Evolutionary conservation across 2,888 invertebrate species (phyloP), one percentile per base, ranked within the genome.

Genomic region (Drosophila rellima): DNA sequence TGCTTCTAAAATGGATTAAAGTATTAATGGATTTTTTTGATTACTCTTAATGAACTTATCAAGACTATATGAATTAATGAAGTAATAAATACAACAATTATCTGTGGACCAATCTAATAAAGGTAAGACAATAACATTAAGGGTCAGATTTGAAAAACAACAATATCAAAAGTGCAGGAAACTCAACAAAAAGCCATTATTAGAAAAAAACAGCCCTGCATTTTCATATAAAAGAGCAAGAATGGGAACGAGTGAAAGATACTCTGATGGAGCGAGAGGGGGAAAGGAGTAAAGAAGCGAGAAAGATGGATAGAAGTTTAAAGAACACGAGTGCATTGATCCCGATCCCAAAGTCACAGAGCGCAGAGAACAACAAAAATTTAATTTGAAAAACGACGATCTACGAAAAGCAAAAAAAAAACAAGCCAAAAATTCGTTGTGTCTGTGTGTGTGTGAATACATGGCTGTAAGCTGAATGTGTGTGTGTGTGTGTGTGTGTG

Each of bases 261-360:
- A 23, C 42, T 3, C 2, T 20, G 13, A 5, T 18, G 18, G 8
- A 33, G 31, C 31, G 17, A 29, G 35, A 42, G 4, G 15, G n/a
- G 45, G 20, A 20, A 13, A 26, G 17, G 23, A 37, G 39, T 17
- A 29, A 10, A 23, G 29, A 7, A 7, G n/a, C 40, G 26, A 26
- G 31, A 20, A 37, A 18, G 47, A 18, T 23, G 33, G 6, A 55
- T 29, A 33, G 37, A 39, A 7, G 8, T 11, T 11, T 23, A 26
- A 26, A 7, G 2, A 26, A 26, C n/a, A n/a, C n/a, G 62, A 50
- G 79, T 80, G 47, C 75, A 72, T 82, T 82, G 82, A 78, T 78
- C 77, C 73, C 69, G 67, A 61, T 54, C 20, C 15, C 37, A 13
- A 68, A 62, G n/a, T 26, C 44, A 31, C 55, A 83, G 48, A 77